These are phyloP conservation scores for Acrocephalus arundinaceus DNA, from an alignment of 2,113 vertebrate species.

Conservation along the genomic window DNA sequence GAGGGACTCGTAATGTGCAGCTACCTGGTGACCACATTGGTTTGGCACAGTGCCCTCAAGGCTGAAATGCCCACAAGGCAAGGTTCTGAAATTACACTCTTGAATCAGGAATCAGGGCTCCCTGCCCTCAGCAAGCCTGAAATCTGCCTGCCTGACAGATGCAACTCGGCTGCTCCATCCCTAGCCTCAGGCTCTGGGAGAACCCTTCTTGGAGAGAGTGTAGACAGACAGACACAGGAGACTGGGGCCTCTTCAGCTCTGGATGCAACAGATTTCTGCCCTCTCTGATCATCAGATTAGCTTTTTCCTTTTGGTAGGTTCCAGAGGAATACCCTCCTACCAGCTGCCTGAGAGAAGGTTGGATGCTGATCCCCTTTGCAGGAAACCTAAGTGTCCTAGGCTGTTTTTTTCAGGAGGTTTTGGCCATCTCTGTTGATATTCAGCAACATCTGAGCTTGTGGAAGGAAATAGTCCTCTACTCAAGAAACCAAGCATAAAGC, in stretches of 20 bases:
- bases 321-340: not conserved
- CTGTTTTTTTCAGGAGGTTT: not conserved
- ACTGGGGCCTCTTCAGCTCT: not conserved
- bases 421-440: not conserved
- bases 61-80: not conserved
- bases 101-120: not conserved
- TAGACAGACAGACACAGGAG: not conserved
- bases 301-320: not conserved
- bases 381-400: not conserved
- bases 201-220: not conserved
- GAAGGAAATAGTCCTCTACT: conserved; percentile 8
- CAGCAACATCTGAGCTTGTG: not conserved
- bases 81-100: not conserved
- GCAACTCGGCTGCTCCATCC: not conserved
- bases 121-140: not conserved
- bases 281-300: not conserved
- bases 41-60: not conserved
- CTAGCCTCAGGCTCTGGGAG: not conserved
- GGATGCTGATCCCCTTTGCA: not conserved
- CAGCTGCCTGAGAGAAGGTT: not conserved
- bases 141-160: not conserved
- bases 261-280: not conserved
- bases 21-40: not conserved
- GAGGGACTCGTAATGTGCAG: not conserved
- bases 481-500: not conserved